Conservation (phyloP, 2,113 vertebrate species). For the Rostratula benghalensis region DNA sequence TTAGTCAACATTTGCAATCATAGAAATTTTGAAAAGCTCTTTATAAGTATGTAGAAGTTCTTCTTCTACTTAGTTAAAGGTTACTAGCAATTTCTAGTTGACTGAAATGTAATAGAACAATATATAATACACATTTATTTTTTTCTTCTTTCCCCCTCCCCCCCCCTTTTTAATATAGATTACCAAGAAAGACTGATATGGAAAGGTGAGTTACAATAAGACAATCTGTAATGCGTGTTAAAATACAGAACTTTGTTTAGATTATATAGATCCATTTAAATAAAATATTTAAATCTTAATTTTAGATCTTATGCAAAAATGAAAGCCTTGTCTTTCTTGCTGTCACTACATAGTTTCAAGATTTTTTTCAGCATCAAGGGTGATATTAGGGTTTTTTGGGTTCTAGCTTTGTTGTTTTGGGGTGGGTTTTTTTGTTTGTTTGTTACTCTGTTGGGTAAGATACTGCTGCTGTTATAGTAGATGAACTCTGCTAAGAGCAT, state of each 20-base stretch:
- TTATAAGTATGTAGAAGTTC: not conserved
- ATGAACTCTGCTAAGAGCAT: not conserved
- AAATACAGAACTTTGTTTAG: not conserved
- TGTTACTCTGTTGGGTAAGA: not conserved
- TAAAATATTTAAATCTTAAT: not conserved
- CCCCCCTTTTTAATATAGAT: constrained; percentile 71
- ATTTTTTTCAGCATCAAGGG: not conserved
- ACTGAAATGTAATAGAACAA: not conserved
- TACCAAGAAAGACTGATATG: constrained; percentile 98
- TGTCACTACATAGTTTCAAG: not conserved
- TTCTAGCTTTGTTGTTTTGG: not conserved
- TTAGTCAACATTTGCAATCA: not conserved
- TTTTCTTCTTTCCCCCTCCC: not conserved
- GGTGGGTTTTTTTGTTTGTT: not conserved
- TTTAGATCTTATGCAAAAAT: not conserved
- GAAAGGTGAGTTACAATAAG: constrained; percentile 85
- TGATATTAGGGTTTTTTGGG: not conserved
- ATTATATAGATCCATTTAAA: not conserved
- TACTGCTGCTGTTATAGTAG: not conserved
- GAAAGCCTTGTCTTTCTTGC: not conserved
- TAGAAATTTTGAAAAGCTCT: not conserved
- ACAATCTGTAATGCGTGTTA: not conserved
- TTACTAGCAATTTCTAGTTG: not conserved
- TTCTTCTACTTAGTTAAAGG: not conserved
- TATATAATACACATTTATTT: not conserved